Evolutionary conservation across 2,113 vertebrate genomes (phyloP).

Genomic region (Plecotus auritus): DNA sequence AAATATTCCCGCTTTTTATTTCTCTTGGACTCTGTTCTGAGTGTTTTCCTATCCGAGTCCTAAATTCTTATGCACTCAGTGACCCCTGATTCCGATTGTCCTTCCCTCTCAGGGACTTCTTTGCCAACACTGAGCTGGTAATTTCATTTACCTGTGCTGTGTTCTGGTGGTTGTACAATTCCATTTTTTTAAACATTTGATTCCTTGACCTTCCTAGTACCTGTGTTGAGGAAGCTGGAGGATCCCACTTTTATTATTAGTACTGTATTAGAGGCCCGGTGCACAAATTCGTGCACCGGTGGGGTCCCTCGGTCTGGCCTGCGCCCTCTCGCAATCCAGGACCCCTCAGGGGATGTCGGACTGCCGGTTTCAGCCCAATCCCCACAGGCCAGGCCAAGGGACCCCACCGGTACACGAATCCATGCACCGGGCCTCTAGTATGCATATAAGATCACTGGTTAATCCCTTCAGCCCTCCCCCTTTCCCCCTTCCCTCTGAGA

Average conservation of each 20-base stretch:
- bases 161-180: not conserved
- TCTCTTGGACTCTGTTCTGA: not conserved
- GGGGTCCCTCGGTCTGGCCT: no score
- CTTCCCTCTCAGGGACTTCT: not conserved
- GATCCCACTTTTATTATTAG: not conserved
- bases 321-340: no score
- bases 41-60: not conserved
- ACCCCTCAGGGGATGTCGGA: no score
- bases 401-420: no score
- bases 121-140: not conserved
- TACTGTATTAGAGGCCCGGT: not conserved
- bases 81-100: not conserved
- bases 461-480: no score
- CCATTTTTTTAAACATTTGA: not conserved
- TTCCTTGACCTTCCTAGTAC: not conserved
- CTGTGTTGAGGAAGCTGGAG: not conserved
- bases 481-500: no score
- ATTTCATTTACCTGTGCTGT: not conserved
- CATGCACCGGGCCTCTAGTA: no score
- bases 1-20: not conserved
- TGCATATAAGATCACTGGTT: no score
- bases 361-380: no score
- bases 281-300: no score
- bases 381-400: no score
- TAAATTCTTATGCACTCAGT: not conserved